phyloP scores from a whole-genome alignment of 2,888 invertebrate genomes.

The Drosophila yooni region DNA sequence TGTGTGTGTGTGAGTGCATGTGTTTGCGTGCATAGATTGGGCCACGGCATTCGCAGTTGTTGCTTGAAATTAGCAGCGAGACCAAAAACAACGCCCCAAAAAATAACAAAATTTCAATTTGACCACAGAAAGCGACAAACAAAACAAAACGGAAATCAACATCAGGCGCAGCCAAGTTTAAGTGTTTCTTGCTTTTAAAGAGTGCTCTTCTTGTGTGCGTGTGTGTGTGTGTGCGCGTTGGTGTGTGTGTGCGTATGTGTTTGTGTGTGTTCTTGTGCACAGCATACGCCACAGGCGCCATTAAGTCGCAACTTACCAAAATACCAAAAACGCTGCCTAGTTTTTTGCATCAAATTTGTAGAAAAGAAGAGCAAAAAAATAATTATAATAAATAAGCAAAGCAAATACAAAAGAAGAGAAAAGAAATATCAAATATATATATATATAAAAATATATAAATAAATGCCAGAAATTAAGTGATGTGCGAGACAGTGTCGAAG shows the following conservation, averaged over 20 bases:
- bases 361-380: slow-evolving; percentile 30
- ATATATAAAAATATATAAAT: slow-evolving; percentile 28
- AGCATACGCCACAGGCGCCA: slow-evolving; percentile 52
- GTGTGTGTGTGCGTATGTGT: slow-evolving; percentile 13
- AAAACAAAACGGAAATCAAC: slow-evolving; percentile 36
- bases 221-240: slow-evolving; percentile 15
- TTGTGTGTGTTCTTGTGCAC: slow-evolving; percentile 23
- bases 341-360: slow-evolving; percentile 37
- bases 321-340: slow-evolving; percentile 47
- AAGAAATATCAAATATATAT: background rate
- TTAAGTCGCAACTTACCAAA: slow-evolving; percentile 44
- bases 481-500: slow-evolving; percentile 48
- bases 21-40: slow-evolving; percentile 20
- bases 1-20: slow-evolving; percentile 27
- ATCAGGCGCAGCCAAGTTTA: slow-evolving; percentile 49
- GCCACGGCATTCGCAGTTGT: slow-evolving; percentile 51
- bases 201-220: slow-evolving; percentile 18
- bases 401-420: slow-evolving; percentile 2
- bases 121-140: slow-evolving; percentile 31
- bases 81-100: slow-evolving; percentile 60
- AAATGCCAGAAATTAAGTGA: slow-evolving; percentile 50
- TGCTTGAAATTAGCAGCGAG: slow-evolving; percentile 52
- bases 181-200: slow-evolving; percentile 35
- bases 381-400: slow-evolving; percentile 30
- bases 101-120: slow-evolving; percentile 41